Percentiles rank a stretch among this genome's conserved stretches.
Conservation (phyloP, 2,888 invertebrate genomes). For the Bombylius discolor region DNA sequence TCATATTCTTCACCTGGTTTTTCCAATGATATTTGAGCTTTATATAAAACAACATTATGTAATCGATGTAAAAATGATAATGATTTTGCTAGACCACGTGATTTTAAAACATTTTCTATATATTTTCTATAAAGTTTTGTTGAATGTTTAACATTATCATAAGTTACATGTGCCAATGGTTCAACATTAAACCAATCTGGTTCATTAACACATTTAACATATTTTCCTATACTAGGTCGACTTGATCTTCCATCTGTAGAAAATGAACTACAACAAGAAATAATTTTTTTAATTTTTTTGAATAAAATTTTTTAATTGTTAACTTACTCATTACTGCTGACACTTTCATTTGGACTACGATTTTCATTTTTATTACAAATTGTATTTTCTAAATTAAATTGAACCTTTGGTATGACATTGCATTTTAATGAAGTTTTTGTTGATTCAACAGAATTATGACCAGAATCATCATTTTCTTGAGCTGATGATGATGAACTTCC, state of each 20-base stretch:
- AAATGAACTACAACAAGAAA: conserved; percentile 6
- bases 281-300: background rate
- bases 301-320: background rate
- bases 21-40: conserved; percentile 57
- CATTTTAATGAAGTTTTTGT: conserved; percentile 17
- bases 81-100: conserved; percentile 71
- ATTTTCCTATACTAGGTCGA: conserved; percentile 15
- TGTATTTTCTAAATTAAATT: conserved; percentile 30
- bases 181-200: conserved; percentile 42
- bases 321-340: conserved; percentile 34
- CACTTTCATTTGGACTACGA: conserved; percentile 30
- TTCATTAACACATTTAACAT: conserved; percentile 19
- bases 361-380: conserved; percentile 1
- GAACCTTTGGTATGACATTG: conserved; percentile 25
- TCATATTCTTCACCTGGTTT: conserved; percentile 34
- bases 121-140: conserved; percentile 54
- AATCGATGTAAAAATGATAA: conserved; percentile 64
- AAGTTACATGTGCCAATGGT: conserved; percentile 40
- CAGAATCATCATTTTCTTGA: conserved; percentile 30
- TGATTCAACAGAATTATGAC: conserved; percentile 29
- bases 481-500: conserved; percentile 30
- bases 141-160: conserved; percentile 38
- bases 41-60: conserved; percentile 52
- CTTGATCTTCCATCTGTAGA: conserved; percentile 11
- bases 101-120: conserved; percentile 77